phyloP scores from a whole-genome alignment of 2,797 vertebrate species.

The Heliangelus exortis region DNA sequence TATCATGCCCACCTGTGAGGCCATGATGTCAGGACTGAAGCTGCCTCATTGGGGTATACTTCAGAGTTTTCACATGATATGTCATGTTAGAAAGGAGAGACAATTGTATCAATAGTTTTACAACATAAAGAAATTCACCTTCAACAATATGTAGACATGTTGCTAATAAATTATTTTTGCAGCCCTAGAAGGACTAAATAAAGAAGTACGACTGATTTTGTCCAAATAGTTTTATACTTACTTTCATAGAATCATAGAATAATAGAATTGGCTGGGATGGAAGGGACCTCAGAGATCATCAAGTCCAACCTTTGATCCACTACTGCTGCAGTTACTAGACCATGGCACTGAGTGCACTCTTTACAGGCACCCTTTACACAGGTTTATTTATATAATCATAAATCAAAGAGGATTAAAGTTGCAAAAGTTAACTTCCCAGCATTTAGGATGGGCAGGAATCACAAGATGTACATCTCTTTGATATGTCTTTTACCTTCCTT shows the following conservation, averaged over 20 bases:
- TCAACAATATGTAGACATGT: neutral
- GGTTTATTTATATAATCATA: neutral
- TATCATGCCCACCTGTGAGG: neutral
- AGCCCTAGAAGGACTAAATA: neutral
- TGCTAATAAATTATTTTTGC: neutral
- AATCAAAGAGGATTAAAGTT: neutral
- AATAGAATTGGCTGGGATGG: too few species aligned
- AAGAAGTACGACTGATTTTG: neutral
- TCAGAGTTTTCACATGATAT: neutral
- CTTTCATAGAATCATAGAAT: too few species aligned
- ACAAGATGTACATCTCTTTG: neutral
- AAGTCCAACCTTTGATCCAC: too few species aligned
- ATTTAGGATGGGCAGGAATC: neutral
- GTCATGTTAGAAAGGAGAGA: neutral
- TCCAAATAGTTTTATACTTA: neutral
- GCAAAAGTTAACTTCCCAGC: neutral
- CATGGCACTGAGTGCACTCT: too few species aligned
- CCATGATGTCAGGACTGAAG: neutral
- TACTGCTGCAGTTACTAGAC: too few species aligned
- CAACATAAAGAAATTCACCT: neutral
- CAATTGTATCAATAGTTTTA: neutral
- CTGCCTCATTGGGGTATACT: neutral
- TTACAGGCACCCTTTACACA: too few species aligned
- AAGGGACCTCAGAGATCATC: too few species aligned
- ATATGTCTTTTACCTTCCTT: neutral